A percentile compares a stretch with the other conserved stretches of the same genome.
These are phyloP conservation scores for Leptothorax acervorum DNA, from an alignment of 2,888 invertebrate species.

Conservation along the genomic window DNA sequence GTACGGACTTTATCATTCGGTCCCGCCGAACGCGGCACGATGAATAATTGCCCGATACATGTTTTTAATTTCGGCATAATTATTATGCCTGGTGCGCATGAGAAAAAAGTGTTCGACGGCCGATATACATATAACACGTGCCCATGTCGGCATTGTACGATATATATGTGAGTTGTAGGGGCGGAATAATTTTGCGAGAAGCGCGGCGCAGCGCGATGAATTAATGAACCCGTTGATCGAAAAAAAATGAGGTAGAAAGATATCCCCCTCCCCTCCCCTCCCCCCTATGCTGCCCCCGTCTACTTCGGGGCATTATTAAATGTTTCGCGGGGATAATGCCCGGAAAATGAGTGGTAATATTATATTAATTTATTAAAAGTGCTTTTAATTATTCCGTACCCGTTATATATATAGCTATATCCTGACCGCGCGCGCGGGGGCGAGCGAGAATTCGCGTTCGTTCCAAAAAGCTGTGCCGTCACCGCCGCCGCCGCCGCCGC, in stretches of 20 bases:
- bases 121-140: slow-evolving; percentile 47
- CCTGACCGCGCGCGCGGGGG: slow-evolving; percentile 45
- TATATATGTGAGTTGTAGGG: background rate
- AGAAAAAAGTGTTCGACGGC: slow-evolving; percentile 41
- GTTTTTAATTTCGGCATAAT: slow-evolving; percentile 47
- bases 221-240: slow-evolving; percentile 56
- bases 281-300: background rate
- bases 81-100: slow-evolving; percentile 16
- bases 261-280: background rate
- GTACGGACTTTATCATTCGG: slow-evolving; percentile 1
- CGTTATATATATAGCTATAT: slow-evolving; percentile 54
- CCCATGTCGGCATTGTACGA: slow-evolving; percentile 5
- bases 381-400: slow-evolving; percentile 69
- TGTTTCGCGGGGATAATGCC: slow-evolving; percentile 50
- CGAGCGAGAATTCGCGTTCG: slow-evolving; percentile 42
- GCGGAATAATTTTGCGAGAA: slow-evolving; percentile 44
- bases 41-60: slow-evolving; percentile 40
- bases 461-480: slow-evolving; percentile 59
- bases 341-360: slow-evolving; percentile 49
- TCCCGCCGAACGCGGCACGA: background rate
- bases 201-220: slow-evolving; percentile 50
- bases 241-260: slow-evolving; percentile 35
- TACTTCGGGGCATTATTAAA: slow-evolving; percentile 46
- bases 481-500: slow-evolving; percentile 24
- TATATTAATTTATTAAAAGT: slow-evolving; percentile 68